Percentiles rank a stretch among this genome's conserved stretches.
phyloP scores from a whole-genome alignment of 2,888 invertebrate genomes.

The Nemurella pictetii region DNA sequence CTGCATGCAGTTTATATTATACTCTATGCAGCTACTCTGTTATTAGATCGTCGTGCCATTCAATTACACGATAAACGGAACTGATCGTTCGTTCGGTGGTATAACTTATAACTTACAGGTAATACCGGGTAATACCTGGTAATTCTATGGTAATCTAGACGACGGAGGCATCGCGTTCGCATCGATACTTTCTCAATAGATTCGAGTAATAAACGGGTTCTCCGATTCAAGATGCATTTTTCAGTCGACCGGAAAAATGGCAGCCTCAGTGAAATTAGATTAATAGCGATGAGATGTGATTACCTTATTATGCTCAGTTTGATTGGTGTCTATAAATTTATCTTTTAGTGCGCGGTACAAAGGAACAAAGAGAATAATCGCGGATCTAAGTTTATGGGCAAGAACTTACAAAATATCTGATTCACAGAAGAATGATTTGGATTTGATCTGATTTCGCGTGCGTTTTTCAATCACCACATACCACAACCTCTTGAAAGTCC shows the following conservation, averaged over 20 bases:
- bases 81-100: not conserved
- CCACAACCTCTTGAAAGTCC: not conserved
- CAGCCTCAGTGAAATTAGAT: not conserved
- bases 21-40: not conserved
- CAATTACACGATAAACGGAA: not conserved
- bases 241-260: not conserved
- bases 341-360: not conserved
- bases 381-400: too few species aligned
- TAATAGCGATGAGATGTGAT: not conserved
- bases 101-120: not conserved
- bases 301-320: too few species aligned
- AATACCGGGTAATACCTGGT: too few species aligned
- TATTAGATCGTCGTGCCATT: not conserved
- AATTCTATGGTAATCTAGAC: too few species aligned
- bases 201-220: not conserved
- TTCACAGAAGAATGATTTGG: too few species aligned
- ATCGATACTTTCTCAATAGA: not conserved
- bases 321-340: not conserved
- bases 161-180: too few species aligned
- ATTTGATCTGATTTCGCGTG: not conserved
- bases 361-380: not conserved
- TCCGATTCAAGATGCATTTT: not conserved
- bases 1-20: not conserved
- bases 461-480: not conserved
- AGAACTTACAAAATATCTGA: too few species aligned